phyloP scores from a whole-genome alignment of 2,888 invertebrate genomes.

The Galerucella calmariensis region DNA sequence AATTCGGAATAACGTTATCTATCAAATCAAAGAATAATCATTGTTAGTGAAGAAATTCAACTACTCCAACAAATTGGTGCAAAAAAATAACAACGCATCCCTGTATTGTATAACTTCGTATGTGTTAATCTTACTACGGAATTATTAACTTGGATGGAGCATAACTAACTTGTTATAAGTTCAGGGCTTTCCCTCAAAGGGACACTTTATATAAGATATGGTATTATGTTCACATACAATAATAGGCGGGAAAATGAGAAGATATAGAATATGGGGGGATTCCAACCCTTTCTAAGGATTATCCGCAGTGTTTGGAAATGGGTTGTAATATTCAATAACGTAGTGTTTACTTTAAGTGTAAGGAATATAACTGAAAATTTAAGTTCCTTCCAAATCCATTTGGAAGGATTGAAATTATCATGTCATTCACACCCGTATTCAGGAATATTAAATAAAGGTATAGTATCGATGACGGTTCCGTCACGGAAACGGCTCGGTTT shows the following conservation, averaged over 20 bases:
- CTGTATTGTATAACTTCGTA: slow-evolving; percentile 46
- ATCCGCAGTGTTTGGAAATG: background rate
- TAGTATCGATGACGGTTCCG: too few species aligned
- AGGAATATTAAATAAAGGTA: too few species aligned
- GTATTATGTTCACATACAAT: slow-evolving; percentile 34
- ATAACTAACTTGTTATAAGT: slow-evolving; percentile 50
- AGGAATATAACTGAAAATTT: background rate
- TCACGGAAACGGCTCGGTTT: too few species aligned
- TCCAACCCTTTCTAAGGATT: background rate
- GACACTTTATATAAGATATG: slow-evolving; percentile 44
- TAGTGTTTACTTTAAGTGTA: background rate
- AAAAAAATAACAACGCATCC: slow-evolving; percentile 29
- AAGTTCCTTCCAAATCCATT: too few species aligned
- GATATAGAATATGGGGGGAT: slow-evolving; percentile 18
- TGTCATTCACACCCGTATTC: too few species aligned
- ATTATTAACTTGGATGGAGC: slow-evolving; percentile 61
- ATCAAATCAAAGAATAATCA: too few species aligned
- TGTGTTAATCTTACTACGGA: slow-evolving; percentile 64
- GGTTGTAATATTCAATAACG: background rate
- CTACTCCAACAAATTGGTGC: slow-evolving; percentile 27
- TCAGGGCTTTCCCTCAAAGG: slow-evolving; percentile 42
- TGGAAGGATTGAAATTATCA: too few species aligned
- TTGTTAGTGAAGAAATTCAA: background rate
- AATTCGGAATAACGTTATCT: too few species aligned
- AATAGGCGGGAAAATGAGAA: slow-evolving; percentile 23